Percentiles rank a stretch among this genome's conserved stretches.
Conservation (phyloP, 1,140 invertebrate species). For the Eubasilissa regina region DNA sequence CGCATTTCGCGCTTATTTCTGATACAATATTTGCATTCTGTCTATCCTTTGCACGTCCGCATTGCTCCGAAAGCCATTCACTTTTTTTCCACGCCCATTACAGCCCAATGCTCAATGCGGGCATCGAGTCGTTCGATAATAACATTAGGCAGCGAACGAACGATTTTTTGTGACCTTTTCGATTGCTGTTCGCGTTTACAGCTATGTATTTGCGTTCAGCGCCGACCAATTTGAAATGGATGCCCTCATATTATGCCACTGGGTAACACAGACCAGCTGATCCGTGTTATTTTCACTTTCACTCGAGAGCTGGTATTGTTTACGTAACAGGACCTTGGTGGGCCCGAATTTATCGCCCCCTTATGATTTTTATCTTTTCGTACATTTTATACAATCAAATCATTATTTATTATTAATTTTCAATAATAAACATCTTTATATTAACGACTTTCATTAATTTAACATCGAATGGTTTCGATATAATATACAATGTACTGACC, state of each 20-base stretch:
- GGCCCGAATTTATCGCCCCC: no score
- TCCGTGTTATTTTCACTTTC: conserved; percentile 1
- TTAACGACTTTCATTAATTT: no score
- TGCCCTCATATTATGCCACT: not conserved
- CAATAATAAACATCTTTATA: no score
- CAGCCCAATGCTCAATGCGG: not conserved
- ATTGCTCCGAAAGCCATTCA: conserved; percentile 11
- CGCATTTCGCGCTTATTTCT: no score
- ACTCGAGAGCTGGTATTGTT: not conserved
- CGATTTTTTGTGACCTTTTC: conserved; percentile 32
- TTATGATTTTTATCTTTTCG: no score
- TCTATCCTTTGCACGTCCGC: conserved; percentile 3
- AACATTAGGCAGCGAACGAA: conserved; percentile 13
- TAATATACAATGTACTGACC: no score
- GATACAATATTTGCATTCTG: no score
- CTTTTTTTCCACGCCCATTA: conserved; percentile 13
- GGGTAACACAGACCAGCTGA: conserved; percentile 7
- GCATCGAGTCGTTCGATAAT: conserved; percentile 7
- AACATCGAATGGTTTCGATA: no score
- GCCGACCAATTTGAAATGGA: not conserved
- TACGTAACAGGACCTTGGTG: not conserved
- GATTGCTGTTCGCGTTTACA: not conserved
- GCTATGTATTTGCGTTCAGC: not conserved
- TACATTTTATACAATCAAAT: no score
- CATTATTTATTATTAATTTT: no score